Base-by-base conservation (phyloP, 1,140 invertebrate species). In the Platyscapa corneri region DNA sequence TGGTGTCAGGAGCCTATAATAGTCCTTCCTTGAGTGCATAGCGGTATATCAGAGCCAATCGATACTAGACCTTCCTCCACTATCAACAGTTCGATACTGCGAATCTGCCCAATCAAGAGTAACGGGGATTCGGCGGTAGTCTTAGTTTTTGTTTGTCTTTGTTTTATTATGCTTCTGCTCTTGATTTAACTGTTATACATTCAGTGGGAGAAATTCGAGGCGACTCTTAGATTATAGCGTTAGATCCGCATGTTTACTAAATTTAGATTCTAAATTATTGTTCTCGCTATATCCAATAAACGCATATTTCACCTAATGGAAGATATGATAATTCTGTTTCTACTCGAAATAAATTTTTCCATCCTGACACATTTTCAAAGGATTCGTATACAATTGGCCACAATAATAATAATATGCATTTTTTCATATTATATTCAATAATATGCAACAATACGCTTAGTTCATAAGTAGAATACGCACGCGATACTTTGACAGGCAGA, bases 41-140 rank as follows among this genome's bases (percentile, higher is more conserved):
- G 46, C 76, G 83, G 83, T 78, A 84, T 49, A 5, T 5, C 39
- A 23, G 56, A 64, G 46, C 46, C 32, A 39, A 78, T 78, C 34
- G 76, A 78, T 78, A 37, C 32, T 23, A 27, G 76, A 64, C 76
- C 53, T 78, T 64, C 76, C 39, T 37, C 30, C 14, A 16, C 72
- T 84, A 34, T 65, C 64, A 75, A 77, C 49, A 78, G 76, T 78
- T 70, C 49, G 32, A 53, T 84, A 77, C 82, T 23, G 14, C 56
- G 82, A 84, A 84, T 78, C 82, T 23, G 32, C 14, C 20, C n/a
- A 42, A 84, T 75, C 56, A 46, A 65, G 82, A 70, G 56, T 84
- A 84, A 84, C 82, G 82, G 82, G 49, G 30, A 53, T 70, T 12
- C 30, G n/a, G 37, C 32, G 56, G 32, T 53, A 83, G 27, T 76